These are phyloP conservation scores for Penaeus japonicus DNA, from an alignment of 1,140 invertebrate species.

Conservation along the genomic window DNA sequence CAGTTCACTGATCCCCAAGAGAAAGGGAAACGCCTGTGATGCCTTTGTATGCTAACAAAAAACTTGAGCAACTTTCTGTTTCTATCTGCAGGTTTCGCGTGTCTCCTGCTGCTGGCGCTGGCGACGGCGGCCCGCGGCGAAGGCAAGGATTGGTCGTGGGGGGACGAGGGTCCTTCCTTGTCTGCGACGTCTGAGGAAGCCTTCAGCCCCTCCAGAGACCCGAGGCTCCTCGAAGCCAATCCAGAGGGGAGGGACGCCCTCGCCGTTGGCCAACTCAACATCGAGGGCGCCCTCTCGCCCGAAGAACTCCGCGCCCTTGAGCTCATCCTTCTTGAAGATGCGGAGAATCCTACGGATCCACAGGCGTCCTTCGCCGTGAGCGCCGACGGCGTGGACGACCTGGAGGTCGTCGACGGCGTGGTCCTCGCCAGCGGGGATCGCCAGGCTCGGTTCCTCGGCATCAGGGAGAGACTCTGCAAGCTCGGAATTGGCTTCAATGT, in stretches of 20 bases:
- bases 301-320: not conserved
- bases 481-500: slow-evolving; percentile 52
- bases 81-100: not conserved
- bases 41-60: not conserved
- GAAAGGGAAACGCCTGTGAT: too few relatives aligned
- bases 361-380: not conserved
- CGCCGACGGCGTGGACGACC: not conserved
- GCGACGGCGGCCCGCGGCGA: not conserved
- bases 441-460: slow-evolving; percentile 42
- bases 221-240: not conserved
- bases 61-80: not conserved
- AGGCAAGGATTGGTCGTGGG: slow-evolving; percentile 53
- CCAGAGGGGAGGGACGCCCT: too few relatives aligned
- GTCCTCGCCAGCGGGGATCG: not conserved
- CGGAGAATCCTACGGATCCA: not conserved
- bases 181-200: not conserved
- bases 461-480: slow-evolving; percentile 49
- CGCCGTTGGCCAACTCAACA: not conserved
- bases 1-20: too few relatives aligned
- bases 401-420: not conserved
- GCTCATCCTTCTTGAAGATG: not conserved
- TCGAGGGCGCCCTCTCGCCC: not conserved
- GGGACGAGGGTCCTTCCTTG: not conserved
- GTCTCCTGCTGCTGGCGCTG: slow-evolving; percentile 23
- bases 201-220: not conserved